Evolutionary conservation across 2,888 invertebrate species (phyloP), one percentile per base, ranked within the genome.

Genomic region (Drepanosiphum platanoidis): DNA sequence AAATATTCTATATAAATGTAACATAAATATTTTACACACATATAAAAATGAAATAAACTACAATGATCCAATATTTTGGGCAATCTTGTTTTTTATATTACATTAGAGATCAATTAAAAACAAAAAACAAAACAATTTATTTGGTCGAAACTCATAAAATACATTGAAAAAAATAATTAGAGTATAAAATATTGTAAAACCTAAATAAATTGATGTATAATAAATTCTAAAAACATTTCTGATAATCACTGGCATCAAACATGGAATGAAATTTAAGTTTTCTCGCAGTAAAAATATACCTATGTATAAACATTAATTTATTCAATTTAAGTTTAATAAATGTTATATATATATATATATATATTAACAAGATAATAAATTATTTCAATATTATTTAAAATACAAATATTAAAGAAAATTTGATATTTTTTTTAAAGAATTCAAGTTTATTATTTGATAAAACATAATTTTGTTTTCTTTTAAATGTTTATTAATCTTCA

Each of bases 231-330:
- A 42, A 83, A 64, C 34, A 72, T 0, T 68, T 46, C 39, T 74
- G 22, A 32, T 64, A 34, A 74, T 82, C 72, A 82, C 64, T 82
- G 82, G 74, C 30, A 81, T 72, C 61, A 83, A n/a, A 75, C 34
- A 81, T 83, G 83, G 83, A 83, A 83, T 83, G 83, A 75, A 64
- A 74, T 75, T 46, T 61, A 66, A 83, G 46, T 83, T 71, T 61
- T 58, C 18, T 58, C 30, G 3, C 32, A 82, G 13, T 30, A 64
- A 42, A 80, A 70, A 70, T 11, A 70, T 46, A 46, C 22, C 22
- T 30, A 58, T 9, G 71, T 64, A 74, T 15, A 64, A 34, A 64
- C 1, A 64, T 72, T 39, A 72, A 39, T 58, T 81, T 3, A 82
- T 34, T 32, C 15, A n/a, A 64, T 32, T 46, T 34, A 64, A 27